phyloP scores from a whole-genome alignment of 1,140 invertebrate species.

The Cydia splendana region DNA sequence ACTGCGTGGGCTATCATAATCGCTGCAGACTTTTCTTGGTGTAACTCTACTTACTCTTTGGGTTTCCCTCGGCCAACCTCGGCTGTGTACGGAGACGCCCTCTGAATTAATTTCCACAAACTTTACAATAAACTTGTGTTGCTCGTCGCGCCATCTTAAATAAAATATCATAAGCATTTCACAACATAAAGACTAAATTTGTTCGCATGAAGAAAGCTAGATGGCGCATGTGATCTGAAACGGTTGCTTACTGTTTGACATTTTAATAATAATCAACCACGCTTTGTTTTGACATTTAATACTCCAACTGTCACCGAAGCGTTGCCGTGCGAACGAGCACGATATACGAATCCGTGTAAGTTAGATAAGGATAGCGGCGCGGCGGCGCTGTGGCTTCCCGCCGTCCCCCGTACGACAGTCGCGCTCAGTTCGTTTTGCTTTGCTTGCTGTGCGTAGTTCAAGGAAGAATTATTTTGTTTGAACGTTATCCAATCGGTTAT shows the following conservation, averaged over 20 bases:
- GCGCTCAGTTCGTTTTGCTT: conserved; percentile 64
- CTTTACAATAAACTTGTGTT: background rate
- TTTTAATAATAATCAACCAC: conserved; percentile 62
- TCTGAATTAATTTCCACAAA: background rate
- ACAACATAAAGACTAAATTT: conserved; percentile 15
- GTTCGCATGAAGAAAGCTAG: conserved; percentile 39
- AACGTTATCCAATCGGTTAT: conserved; percentile 48
- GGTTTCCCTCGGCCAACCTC: no score
- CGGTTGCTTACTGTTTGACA: conserved; percentile 60
- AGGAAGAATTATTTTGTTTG: conserved; percentile 57
- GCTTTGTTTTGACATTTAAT: conserved; percentile 76
- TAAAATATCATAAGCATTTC: background rate
- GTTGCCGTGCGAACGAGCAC: conserved; percentile 53
- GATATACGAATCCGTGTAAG: conserved; percentile 38
- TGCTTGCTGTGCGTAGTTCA: conserved; percentile 55
- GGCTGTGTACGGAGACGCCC: background rate
- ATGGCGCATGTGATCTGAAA: conserved; percentile 47
- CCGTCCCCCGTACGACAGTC: conserved; percentile 69
- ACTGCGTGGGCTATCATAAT: no score
- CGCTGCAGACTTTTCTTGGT: no score
- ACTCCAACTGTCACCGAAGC: conserved; percentile 64
- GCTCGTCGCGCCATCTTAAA: background rate
- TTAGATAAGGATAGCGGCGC: conserved; percentile 57
- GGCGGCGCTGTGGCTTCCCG: conserved; percentile 76
- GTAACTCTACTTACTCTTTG: no score